These are phyloP conservation scores for Paralichthys olivaceus DNA, from an alignment of 2,113 vertebrate genomes.

Conservation along the genomic window DNA sequence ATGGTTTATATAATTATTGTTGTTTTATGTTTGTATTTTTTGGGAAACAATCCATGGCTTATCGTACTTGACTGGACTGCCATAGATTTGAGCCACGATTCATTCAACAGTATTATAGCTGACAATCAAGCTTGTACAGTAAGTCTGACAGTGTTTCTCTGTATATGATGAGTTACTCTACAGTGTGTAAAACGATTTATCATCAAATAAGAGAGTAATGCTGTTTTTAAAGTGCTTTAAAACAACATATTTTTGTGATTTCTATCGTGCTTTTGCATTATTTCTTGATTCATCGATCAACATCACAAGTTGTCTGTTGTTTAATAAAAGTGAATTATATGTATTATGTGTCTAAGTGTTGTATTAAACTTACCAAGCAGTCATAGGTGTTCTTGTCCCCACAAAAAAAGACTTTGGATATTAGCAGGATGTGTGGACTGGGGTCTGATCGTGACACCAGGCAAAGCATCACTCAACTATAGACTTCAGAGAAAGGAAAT, in stretches of 20 bases:
- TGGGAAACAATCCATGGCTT: too few species aligned
- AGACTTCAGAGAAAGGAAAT: not conserved
- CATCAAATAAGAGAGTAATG: constrained; percentile 13
- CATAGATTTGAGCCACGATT: not conserved
- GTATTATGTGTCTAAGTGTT: constrained; percentile 16
- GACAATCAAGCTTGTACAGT: constrained; percentile 63
- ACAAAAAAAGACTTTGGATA: too few species aligned
- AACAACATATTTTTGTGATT: constrained; percentile 65
- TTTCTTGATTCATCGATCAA: constrained; percentile 42
- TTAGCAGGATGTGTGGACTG: not conserved
- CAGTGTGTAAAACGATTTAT: constrained; percentile 21
- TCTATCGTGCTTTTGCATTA: constrained; percentile 67
- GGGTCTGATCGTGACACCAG: not conserved
- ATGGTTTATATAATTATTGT: not conserved
- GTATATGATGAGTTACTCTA: constrained; percentile 3
- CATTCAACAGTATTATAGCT: constrained; percentile 33
- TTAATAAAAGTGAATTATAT: constrained; percentile 65
- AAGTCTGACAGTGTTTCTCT: constrained; percentile 35
- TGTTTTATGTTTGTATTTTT: too few species aligned
- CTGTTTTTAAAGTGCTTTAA: constrained; percentile 50
- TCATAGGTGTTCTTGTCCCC: too few species aligned
- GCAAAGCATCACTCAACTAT: not conserved
- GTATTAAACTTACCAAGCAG: not conserved
- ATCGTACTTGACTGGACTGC: not conserved
- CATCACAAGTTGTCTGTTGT: constrained; percentile 52